phyloP scores from a whole-genome alignment of 2,113 vertebrate species.

The Chionis minor region DNA sequence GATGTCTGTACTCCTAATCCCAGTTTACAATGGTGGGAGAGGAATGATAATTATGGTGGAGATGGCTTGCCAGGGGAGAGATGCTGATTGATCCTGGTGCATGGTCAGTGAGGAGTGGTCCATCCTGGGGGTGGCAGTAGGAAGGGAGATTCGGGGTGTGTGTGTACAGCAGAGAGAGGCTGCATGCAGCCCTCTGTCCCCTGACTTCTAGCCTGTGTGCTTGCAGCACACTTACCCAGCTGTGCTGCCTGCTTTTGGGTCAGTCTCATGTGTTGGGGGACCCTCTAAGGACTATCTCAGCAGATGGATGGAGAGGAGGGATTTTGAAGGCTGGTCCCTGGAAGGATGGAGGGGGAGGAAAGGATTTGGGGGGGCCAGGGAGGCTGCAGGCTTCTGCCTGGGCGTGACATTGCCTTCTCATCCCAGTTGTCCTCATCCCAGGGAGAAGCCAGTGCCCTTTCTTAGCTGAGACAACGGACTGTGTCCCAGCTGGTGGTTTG shows the following conservation, averaged over 20 bases:
- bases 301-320: neutral
- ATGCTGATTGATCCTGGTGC: neutral
- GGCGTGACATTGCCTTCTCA: neutral
- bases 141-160: neutral
- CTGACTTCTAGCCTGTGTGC: neutral
- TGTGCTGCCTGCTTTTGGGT: neutral
- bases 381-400: neutral
- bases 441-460: neutral
- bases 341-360: neutral
- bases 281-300: neutral
- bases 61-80: neutral
- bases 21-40: neutral
- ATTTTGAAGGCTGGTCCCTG: neutral
- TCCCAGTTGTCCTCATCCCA: neutral
- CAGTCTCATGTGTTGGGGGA: neutral
- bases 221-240: neutral
- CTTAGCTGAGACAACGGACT: neutral
- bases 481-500: neutral
- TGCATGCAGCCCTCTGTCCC: neutral
- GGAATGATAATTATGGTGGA: neutral
- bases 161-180: neutral
- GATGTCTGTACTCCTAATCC: neutral
- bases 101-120: neutral
- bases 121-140: fast-evolving
- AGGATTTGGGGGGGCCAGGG: neutral